phyloP scores from a whole-genome alignment of 2,888 invertebrate species.

The Drosophila lutescens region DNA sequence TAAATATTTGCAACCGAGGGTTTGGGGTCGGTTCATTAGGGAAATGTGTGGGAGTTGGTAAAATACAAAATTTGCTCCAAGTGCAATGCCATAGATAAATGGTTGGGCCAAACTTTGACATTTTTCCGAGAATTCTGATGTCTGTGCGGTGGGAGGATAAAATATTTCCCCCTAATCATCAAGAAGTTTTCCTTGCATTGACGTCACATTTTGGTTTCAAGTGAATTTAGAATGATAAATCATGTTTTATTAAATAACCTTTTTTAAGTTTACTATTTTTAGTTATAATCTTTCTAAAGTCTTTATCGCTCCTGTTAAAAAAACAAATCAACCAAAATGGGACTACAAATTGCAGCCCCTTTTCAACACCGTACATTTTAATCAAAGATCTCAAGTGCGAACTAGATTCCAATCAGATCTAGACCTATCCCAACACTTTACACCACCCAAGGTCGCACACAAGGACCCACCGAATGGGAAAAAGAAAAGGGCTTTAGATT shows the following conservation, averaged over 20 bases:
- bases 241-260: too few species aligned
- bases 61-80: slow-evolving; percentile 9
- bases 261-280: not conserved
- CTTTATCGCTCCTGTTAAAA: not conserved
- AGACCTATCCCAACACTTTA: slow-evolving; percentile 61
- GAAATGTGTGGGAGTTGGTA: slow-evolving; percentile 8
- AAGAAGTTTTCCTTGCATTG: slow-evolving; percentile 5
- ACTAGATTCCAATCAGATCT: slow-evolving; percentile 29
- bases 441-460: slow-evolving; percentile 61
- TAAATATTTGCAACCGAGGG: slow-evolving; percentile 36
- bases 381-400: slow-evolving; percentile 33
- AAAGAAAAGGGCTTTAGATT: not conserved
- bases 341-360: slow-evolving; percentile 11
- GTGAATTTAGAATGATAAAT: too few species aligned
- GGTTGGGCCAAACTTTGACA: slow-evolving; percentile 37
- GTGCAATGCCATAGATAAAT: slow-evolving; percentile 32
- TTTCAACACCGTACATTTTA: slow-evolving; percentile 12
- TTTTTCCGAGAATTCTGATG: slow-evolving; percentile 27
- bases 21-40: slow-evolving; percentile 37
- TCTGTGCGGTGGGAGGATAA: not conserved
- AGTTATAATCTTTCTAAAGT: not conserved
- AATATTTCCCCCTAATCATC: slow-evolving; percentile 7
- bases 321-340: slow-evolving; percentile 2
- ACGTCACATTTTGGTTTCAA: too few species aligned
- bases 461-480: slow-evolving; percentile 9